Base-by-base conservation (phyloP, 2,113 vertebrate species). In the Corythornis cristatus region DNA sequence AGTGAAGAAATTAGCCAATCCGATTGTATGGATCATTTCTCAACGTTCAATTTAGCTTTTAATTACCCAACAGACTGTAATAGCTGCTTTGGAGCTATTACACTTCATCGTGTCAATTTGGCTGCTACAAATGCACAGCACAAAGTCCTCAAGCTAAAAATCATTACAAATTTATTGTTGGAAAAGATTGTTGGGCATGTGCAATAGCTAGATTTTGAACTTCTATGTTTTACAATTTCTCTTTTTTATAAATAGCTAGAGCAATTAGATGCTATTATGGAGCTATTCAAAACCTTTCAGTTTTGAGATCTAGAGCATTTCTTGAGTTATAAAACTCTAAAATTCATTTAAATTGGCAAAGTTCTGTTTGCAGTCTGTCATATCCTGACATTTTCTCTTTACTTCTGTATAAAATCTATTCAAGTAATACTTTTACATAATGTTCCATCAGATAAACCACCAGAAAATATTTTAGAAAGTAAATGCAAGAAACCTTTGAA, bases 11-110 rank as follows among this genome's bases (percentile, higher is more conserved):
- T 96, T 92, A 96, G 86, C 83, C 94, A 92, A 74, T 96, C 90
- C 35, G 67, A 96, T 79, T 77, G 88, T 90, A 93, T 1, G 78
- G 95, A 95, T 87, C 53, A 87, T 95, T 97, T 96, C 94, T 96
- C 93, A 94, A 85, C 83, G 51, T 97, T 94, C 92, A 93, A 95
- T 95, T 97, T 95, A 97, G 93, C 78, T 96, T 97, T 95, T 96
- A 97, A 97, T 97, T 94, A 97, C 96, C 93, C 93, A 83, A 83
- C 83, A 95, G 97, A 92, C 94, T 92, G 71, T 91, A 90, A 96
- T 93, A 95, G 96, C 83, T 96, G 90, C 95, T 96, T 82, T 95
- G 96, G 95, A 96, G 93, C 94, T 68, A 73, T 92, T 93, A 94
- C 93, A 92, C 85, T 92, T 93, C 83, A 89, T 95, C 51, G 42